Evolutionary conservation across 2,888 invertebrate genomes (phyloP).

Genomic region (Entomobrya proxima): DNA sequence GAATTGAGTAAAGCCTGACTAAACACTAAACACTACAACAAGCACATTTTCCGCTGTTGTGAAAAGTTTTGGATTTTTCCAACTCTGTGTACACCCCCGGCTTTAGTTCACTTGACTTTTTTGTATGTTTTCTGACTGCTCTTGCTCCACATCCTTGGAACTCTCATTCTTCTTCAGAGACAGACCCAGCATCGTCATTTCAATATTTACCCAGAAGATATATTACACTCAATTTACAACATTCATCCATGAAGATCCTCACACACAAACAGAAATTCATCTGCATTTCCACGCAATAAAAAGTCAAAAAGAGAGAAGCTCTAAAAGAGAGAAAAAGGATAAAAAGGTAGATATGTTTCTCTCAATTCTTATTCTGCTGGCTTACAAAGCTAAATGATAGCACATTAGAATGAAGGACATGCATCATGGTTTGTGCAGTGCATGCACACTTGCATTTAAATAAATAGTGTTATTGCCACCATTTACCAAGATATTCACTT

Average conservation of each 20-base stretch:
- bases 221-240: conserved; percentile 21
- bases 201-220: conserved; percentile 18
- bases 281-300: not conserved
- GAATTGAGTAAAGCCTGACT: no score
- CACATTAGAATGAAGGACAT: conserved; percentile 50
- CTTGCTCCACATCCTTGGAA: not conserved
- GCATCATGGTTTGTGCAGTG: conserved; percentile 39
- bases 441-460: conserved; percentile 42
- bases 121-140: not conserved
- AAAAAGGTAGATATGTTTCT: not conserved
- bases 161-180: not conserved
- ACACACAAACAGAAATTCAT: not conserved
- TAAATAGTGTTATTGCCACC: conserved; percentile 9
- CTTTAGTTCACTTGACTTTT: not conserved
- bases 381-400: not conserved
- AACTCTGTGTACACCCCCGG: not conserved
- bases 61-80: not conserved
- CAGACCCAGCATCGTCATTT: no score
- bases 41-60: no score
- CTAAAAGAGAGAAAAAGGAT: not conserved
- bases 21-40: no score
- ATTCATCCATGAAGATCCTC: conserved; percentile 32
- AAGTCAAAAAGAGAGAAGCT: no score
- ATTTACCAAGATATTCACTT: no score
- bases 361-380: not conserved